These are phyloP conservation scores for Drosophila nikananu DNA, from an alignment of 1,140 invertebrate species.

Conservation along the genomic window DNA sequence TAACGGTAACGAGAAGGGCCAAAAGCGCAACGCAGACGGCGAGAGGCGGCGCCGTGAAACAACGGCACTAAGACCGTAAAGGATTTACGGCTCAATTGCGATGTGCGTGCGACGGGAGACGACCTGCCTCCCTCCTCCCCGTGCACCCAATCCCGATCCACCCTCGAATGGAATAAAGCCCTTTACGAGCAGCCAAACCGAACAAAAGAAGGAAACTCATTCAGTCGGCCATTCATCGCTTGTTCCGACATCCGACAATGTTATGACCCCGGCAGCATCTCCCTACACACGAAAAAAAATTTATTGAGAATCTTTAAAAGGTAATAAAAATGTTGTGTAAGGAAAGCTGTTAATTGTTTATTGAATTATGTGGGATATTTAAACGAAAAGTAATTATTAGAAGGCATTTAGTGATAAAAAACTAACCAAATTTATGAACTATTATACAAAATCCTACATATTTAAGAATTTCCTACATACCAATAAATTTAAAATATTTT, in stretches of 20 bases:
- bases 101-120: slow-evolving; percentile 54
- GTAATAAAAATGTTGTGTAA: background rate
- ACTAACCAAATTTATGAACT: too few relatives aligned
- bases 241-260: slow-evolving; percentile 52
- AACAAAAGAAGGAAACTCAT: slow-evolving; percentile 53
- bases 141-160: slow-evolving; percentile 22
- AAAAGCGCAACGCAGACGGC: slow-evolving; percentile 65
- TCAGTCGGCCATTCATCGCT: slow-evolving; percentile 60
- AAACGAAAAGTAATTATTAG: too few relatives aligned
- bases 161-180: slow-evolving; percentile 68
- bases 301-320: too few relatives aligned
- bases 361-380: too few relatives aligned
- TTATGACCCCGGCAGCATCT: slow-evolving; percentile 54
- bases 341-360: too few relatives aligned
- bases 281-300: background rate
- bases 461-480: too few relatives aligned
- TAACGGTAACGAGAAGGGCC: slow-evolving; percentile 19
- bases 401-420: too few relatives aligned
- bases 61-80: slow-evolving; percentile 78
- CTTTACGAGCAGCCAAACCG: slow-evolving; percentile 69
- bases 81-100: slow-evolving; percentile 85
- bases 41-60: slow-evolving; percentile 65
- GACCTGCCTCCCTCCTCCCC: background rate
- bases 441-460: too few relatives aligned
- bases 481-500: too few relatives aligned